Conservation (phyloP, 2,113 vertebrate genomes). For the Alexandromys fortis region DNA sequence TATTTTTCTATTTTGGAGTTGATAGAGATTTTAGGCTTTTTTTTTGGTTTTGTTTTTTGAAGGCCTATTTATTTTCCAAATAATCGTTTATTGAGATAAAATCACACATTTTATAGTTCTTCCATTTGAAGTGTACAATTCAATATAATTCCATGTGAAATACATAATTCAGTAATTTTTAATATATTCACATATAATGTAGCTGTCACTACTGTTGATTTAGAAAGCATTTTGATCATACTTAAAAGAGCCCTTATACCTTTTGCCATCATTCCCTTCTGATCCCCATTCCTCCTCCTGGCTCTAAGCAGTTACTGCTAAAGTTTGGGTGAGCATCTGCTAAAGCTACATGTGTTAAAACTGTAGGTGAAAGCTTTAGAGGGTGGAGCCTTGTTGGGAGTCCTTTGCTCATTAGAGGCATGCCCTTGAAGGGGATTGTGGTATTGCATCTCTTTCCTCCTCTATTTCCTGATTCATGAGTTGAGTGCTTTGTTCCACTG, state of each 20-base stretch:
- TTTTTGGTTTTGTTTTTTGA: not conserved
- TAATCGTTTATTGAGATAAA: slow-evolving; percentile 7
- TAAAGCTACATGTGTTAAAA: not conserved
- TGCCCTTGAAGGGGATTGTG: not conserved
- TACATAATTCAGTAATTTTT: not conserved
- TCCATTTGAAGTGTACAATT: not conserved
- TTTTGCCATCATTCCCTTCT: not conserved
- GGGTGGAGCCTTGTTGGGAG: not conserved
- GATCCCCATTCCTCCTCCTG: not conserved
- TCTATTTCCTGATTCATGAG: not conserved
- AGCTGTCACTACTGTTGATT: not conserved
- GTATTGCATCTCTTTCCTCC: not conserved
- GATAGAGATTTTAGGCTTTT: not conserved
- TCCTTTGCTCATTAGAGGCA: not conserved
- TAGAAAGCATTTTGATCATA: slow-evolving; percentile 19
- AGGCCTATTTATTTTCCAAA: slow-evolving; percentile 1
- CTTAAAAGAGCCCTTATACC: not conserved
- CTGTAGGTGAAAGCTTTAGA: not conserved
- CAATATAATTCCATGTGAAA: not conserved
- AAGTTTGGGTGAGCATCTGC: not conserved
- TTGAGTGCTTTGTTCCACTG: not conserved
- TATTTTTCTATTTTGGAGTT: slow-evolving; percentile 11
- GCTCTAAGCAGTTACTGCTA: not conserved
- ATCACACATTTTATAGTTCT: not conserved
- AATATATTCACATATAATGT: not conserved